These are phyloP conservation scores for Hipposideros larvatus DNA, from an alignment of 2,797 vertebrate species.

Conservation along the genomic window DNA sequence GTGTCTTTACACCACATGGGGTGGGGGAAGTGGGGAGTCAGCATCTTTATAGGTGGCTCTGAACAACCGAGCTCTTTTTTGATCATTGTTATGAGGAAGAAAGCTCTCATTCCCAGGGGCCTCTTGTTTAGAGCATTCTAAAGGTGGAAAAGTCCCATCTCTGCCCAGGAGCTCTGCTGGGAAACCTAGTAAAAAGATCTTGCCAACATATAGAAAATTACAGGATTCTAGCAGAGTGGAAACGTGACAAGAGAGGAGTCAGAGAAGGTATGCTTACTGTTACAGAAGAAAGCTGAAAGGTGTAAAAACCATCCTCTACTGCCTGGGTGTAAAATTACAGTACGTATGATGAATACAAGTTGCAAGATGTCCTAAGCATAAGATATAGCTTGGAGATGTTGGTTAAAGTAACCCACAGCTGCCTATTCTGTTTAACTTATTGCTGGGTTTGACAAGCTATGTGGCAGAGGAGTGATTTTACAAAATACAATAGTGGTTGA, in stretches of 20 bases:
- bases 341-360: not conserved
- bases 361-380: not conserved
- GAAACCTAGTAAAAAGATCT: not conserved
- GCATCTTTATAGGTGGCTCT: not conserved
- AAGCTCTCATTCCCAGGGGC: not conserved
- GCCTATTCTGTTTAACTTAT: not conserved
- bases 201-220: not conserved
- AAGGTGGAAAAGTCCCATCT: not conserved
- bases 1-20: accelerated
- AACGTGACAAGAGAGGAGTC: not conserved
- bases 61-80: not conserved
- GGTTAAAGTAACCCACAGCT: not conserved
- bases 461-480: not conserved
- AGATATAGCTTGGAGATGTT: not conserved
- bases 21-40: not conserved
- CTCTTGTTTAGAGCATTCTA: not conserved
- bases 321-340: not conserved
- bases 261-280: not conserved
- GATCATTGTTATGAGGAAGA: not conserved
- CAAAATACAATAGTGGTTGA: not conserved
- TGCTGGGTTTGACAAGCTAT: not conserved
- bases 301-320: not conserved
- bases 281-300: not conserved
- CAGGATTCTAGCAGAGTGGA: not conserved
- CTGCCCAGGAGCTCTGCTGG: not conserved